Conservation (phyloP, 2,797 vertebrate species). For the Acanthis flammea region DNA sequence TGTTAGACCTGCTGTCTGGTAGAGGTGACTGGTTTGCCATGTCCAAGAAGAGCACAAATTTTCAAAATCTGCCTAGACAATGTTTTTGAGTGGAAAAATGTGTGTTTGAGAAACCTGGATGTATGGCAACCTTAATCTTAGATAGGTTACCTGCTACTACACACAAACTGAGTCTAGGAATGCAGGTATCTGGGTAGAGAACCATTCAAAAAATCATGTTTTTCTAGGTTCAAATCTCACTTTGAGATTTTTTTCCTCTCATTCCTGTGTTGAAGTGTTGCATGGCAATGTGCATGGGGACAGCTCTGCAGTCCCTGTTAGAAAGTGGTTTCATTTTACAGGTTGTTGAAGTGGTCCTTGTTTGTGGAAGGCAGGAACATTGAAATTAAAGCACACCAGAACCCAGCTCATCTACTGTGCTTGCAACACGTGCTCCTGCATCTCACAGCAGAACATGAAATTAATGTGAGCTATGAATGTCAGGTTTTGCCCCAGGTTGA, state of each 20-base stretch:
- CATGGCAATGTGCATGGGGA: background rate
- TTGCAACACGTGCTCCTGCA: background rate
- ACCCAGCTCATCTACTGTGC: background rate
- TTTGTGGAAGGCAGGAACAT: background rate
- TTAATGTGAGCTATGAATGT: background rate
- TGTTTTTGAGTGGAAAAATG: background rate
- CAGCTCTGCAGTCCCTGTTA: background rate
- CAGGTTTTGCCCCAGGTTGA: background rate
- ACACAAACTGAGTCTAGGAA: background rate
- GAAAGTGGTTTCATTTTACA: background rate
- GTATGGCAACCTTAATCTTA: background rate
- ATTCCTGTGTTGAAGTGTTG: background rate
- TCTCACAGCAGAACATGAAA: background rate
- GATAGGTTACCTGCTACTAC: background rate
- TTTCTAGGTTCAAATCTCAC: background rate
- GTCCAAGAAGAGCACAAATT: background rate
- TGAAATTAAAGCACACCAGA: background rate
- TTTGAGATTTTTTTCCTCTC: background rate
- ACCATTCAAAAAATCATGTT: background rate
- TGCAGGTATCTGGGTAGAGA: background rate
- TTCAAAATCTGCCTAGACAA: background rate
- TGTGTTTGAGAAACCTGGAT: background rate
- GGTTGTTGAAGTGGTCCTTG: background rate
- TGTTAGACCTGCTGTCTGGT: background rate
- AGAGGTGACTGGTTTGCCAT: background rate